Evolutionary conservation across 2,888 invertebrate genomes (phyloP), one percentile per base, ranked within the genome.

Genomic region (Eulithis testata): DNA sequence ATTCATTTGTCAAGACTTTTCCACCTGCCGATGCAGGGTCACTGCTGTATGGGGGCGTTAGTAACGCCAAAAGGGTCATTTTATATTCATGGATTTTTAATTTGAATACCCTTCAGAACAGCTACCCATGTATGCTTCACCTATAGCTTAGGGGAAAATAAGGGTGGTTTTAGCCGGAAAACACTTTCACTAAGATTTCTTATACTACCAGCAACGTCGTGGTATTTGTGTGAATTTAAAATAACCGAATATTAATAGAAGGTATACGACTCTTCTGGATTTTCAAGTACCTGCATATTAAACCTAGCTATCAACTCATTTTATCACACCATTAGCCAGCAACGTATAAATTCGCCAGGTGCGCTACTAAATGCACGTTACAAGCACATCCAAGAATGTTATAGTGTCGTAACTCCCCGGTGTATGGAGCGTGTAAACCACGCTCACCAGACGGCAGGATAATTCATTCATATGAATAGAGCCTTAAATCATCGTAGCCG

Each of bases 381-480:
- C 9, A 45, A 49, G 49, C 49, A 55, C 40, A 63, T 49, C 12
- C 59, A 55, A 54, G 59, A 37, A 59, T 54, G 43, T 58, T 59
- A 50, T 36, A 49, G 53, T 47, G 52, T 49, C 57, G 21, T 58
- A 55, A 44, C 62, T 62, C 40, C 11, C 36, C 12, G 49, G 21
- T 31, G 49, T 8, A 40, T 4, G 55, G 37, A 53, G 53, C 63
- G 36, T 58, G 43, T 50, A 59, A 64, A 59, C 49, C 59, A 59
- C 54, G 43, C 37, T 63, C 37, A 58, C 31, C 59, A 58, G 60
- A 65, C 37, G 55, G 21, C 37, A 7, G 55, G 55, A 63, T 55
- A 63, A 37, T 63, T 49, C 55, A 52, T 66, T 66, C 66, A 57
- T 60, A 54, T 60, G 63, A 67, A 60, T 57, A 44, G 63, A 58